Percentiles rank a stretch among this genome's conserved stretches.
These are phyloP conservation scores for Papilio aristodemus DNA, from an alignment of 1,140 invertebrate genomes.

Conservation along the genomic window DNA sequence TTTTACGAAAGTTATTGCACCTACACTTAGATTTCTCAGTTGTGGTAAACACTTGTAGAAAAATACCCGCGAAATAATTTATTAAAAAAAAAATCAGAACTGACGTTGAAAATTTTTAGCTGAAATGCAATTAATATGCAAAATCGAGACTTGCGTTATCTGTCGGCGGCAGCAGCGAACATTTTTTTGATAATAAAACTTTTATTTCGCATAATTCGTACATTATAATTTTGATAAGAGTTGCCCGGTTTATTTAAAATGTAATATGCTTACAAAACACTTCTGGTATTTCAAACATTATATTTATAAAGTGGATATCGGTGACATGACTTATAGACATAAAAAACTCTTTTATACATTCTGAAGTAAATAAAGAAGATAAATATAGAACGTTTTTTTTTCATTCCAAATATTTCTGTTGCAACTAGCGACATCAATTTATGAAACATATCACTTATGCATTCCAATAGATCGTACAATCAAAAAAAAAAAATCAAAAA, in stretches of 20 bases:
- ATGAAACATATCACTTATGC: too few relatives aligned
- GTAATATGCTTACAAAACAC: neutral
- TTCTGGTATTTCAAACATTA: neutral
- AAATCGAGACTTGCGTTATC: constrained; percentile 35
- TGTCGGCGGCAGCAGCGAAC: constrained; percentile 15
- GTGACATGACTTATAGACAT: too few relatives aligned
- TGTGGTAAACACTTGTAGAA: neutral
- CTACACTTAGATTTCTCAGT: neutral
- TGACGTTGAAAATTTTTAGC: constrained; percentile 9
- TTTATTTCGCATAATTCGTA: constrained; percentile 37
- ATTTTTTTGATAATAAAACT: constrained; percentile 27
- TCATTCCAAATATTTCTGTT: too few relatives aligned
- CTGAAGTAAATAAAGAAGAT: too few relatives aligned
- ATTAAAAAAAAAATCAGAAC: constrained; percentile 1
- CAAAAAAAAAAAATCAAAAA: too few relatives aligned
- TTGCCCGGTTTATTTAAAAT: neutral
- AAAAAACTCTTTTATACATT: too few relatives aligned
- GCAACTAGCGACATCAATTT: too few relatives aligned
- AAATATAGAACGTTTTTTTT: too few relatives aligned
- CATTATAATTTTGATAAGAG: constrained; percentile 32
- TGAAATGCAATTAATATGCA: constrained; percentile 52
- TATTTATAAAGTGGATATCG: too few relatives aligned
- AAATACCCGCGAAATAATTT: neutral
- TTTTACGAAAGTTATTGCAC: neutral
- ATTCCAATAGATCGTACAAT: too few relatives aligned